These are phyloP conservation scores for Pristionchus exspectatus DNA, from an alignment of 2,888 invertebrate genomes.

Conservation along the genomic window DNA sequence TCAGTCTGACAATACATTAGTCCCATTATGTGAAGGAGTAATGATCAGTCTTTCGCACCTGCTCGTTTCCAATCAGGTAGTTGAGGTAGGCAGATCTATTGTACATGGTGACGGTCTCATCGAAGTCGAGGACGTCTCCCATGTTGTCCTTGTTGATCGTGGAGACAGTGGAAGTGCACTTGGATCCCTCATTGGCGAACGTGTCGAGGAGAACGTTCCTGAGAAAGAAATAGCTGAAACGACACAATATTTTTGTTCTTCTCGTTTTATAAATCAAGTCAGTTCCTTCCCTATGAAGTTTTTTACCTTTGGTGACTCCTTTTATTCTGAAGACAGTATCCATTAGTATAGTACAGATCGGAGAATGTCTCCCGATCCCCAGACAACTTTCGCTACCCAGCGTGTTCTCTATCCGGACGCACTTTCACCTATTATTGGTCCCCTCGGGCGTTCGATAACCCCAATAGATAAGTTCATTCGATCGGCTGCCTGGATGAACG, in stretches of 20 bases:
- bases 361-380: not conserved
- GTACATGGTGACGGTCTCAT: constrained; percentile 64
- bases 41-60: constrained; percentile 10
- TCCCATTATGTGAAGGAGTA: too few species aligned
- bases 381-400: not conserved
- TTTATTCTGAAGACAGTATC: not conserved
- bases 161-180: constrained; percentile 57
- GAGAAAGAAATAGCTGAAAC: too few species aligned
- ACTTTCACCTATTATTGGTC: not conserved
- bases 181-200: constrained; percentile 59
- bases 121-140: constrained; percentile 64
- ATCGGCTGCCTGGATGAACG: not conserved
- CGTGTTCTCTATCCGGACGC: not conserved
- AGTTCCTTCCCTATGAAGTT: not conserved
- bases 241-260: not conserved
- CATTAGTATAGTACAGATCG: not conserved
- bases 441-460: constrained; percentile 31
- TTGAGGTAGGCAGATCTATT: constrained; percentile 63
- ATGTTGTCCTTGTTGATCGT: constrained; percentile 62
- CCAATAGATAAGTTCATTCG: constrained; percentile 43
- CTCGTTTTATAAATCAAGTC: not conserved
- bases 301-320: too few species aligned
- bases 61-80: constrained; percentile 58
- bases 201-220: constrained; percentile 59
- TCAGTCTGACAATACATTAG: too few species aligned